Conservation (phyloP, 2,113 vertebrate species). For the Leucopsar rothschildi region DNA sequence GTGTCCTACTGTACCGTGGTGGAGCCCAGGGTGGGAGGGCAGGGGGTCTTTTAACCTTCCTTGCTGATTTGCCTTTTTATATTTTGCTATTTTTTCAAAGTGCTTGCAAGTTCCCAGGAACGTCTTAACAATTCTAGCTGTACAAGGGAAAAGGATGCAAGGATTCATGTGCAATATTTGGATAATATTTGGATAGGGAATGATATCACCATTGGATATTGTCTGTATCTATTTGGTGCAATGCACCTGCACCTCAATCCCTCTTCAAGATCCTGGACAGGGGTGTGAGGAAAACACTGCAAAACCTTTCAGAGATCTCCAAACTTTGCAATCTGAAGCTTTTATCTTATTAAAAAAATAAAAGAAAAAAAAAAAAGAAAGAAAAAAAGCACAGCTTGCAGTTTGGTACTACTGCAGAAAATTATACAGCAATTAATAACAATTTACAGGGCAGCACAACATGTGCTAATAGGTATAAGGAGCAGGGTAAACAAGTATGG, state of each 20-base stretch:
- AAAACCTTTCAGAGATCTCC: background rate
- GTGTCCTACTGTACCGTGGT: rapidly evolving
- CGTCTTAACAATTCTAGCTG: background rate
- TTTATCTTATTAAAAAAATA: background rate
- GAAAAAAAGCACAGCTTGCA: background rate
- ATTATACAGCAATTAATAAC: background rate
- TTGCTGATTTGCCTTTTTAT: background rate
- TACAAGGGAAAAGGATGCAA: background rate
- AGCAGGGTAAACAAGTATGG: background rate
- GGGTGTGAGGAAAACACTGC: background rate
- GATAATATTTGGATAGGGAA: background rate
- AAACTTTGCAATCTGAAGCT: background rate
- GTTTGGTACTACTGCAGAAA: background rate
- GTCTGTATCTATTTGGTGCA: background rate
- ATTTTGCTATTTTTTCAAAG: background rate
- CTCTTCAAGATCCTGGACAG: background rate
- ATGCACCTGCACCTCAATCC: too few relatives aligned
- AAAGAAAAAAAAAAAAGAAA: too few relatives aligned
- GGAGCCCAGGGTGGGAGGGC: background rate
- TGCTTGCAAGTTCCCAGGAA: background rate
- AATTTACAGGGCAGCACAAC: background rate
- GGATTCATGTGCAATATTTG: background rate
- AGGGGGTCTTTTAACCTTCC: background rate
- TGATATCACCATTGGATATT: rapidly evolving
- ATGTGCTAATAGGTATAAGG: background rate